phyloP scores from a whole-genome alignment of 2,888 invertebrate genomes.

The Brenthis ino region DNA sequence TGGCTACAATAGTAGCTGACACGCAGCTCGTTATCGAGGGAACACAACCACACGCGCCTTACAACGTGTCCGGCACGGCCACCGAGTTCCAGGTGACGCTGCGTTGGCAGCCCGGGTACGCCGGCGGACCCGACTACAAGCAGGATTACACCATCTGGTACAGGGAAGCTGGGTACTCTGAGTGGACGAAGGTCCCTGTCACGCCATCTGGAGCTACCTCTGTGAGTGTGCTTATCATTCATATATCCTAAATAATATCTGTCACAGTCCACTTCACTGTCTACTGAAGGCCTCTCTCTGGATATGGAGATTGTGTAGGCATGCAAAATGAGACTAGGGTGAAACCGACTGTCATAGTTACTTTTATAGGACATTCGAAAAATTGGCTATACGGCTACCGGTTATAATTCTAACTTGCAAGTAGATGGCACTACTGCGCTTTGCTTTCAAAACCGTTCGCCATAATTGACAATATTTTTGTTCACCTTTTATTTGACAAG shows the following conservation, averaged over 20 bases:
- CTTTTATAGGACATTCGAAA: background rate
- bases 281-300: no score
- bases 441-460: no score
- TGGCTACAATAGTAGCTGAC: constrained; percentile 95
- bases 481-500: no score
- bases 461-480: no score
- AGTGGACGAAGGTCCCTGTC: constrained; percentile 97
- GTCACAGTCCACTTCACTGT: no score
- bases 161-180: constrained; percentile 91
- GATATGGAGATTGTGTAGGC: no score
- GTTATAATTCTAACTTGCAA: no score
- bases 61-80: constrained; percentile 95
- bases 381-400: no score
- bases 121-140: constrained; percentile 96
- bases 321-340: no score
- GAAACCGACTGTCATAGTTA: no score
- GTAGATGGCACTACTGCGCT: no score
- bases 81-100: constrained; percentile 95
- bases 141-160: constrained; percentile 98
- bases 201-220: constrained; percentile 94
- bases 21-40: constrained; percentile 95
- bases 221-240: constrained; percentile 49
- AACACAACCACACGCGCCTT: constrained; percentile 98
- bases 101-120: constrained; percentile 97
- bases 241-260: no score